Percentiles rank a stretch among this genome's conserved stretches.
phyloP scores from a whole-genome alignment of 1,140 invertebrate species.

The Mya arenaria region DNA sequence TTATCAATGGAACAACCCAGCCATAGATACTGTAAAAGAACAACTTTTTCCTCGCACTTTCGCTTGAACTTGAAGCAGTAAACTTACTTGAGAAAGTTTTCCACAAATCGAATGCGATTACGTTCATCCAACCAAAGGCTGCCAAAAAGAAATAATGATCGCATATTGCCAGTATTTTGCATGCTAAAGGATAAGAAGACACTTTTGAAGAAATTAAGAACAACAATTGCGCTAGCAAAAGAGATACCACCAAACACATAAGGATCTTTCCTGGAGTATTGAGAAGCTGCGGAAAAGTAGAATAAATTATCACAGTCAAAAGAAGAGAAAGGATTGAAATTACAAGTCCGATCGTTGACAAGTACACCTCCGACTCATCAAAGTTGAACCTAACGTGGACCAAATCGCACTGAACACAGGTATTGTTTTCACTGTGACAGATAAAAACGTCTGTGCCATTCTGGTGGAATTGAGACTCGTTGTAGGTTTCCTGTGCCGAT shows the following conservation, averaged over 20 bases:
- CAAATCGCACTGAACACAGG: too few relatives aligned
- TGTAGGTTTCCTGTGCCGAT: neutral
- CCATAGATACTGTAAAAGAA: slow-evolving; percentile 82
- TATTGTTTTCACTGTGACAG: too few relatives aligned
- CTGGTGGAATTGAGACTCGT: slow-evolving; percentile 17
- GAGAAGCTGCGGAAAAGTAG: slow-evolving; percentile 77
- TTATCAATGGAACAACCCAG: slow-evolving; percentile 82
- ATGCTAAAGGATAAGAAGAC: slow-evolving; percentile 14
- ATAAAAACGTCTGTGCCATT: slow-evolving; percentile 18
- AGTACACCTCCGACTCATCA: slow-evolving; percentile 40
- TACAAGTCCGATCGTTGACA: slow-evolving; percentile 59
- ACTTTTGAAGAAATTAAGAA: slow-evolving; percentile 78
- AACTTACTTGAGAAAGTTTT: slow-evolving; percentile 83
- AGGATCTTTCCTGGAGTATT: slow-evolving; percentile 83
- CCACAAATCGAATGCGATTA: slow-evolving; percentile 84
- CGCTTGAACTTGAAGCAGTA: slow-evolving; percentile 32
- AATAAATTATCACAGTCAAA: slow-evolving; percentile 76
- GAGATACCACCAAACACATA: slow-evolving; percentile 79
- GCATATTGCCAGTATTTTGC: slow-evolving; percentile 77
- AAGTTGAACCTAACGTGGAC: too few relatives aligned
- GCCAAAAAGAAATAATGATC: slow-evolving; percentile 83
- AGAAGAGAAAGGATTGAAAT: slow-evolving; percentile 63
- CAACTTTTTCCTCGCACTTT: slow-evolving; percentile 76
- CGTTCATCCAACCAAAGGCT: slow-evolving; percentile 84
- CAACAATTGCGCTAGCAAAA: slow-evolving; percentile 81